phyloP scores from a whole-genome alignment of 2,888 invertebrate genomes.

The Pseudolycoriella hygida region DNA sequence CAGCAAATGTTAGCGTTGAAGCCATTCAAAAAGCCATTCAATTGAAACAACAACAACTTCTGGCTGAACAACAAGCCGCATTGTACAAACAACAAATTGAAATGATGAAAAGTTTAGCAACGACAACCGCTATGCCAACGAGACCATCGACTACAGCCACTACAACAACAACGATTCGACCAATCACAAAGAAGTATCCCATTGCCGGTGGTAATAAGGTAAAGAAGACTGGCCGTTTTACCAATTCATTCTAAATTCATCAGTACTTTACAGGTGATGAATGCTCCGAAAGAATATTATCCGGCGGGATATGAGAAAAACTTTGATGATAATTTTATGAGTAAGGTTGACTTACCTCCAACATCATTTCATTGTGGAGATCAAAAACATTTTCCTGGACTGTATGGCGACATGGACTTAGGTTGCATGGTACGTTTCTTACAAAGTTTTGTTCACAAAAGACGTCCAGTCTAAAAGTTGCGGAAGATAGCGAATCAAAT shows the following conservation, averaged over 20 bases:
- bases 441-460: neutral
- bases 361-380: slow-evolving; percentile 74
- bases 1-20: slow-evolving; percentile 62
- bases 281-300: slow-evolving; percentile 75
- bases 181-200: slow-evolving; percentile 16
- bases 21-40: slow-evolving; percentile 59
- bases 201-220: slow-evolving; percentile 18
- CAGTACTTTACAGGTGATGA: slow-evolving; percentile 50
- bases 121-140: slow-evolving; percentile 26
- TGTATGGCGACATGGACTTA: slow-evolving; percentile 73
- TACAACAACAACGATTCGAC: slow-evolving; percentile 15
- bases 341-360: slow-evolving; percentile 66
- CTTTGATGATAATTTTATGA: slow-evolving; percentile 73
- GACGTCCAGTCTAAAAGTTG: neutral
- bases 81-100: slow-evolving; percentile 30
- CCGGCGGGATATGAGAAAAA: slow-evolving; percentile 78
- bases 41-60: slow-evolving; percentile 47
- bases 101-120: slow-evolving; percentile 33
- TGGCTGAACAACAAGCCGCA: slow-evolving; percentile 33
- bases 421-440: slow-evolving; percentile 64
- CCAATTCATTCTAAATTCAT: neutral
- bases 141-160: slow-evolving; percentile 29
- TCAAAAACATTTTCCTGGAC: slow-evolving; percentile 78
- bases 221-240: neutral
- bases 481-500: too few species aligned